A percentile compares a stretch with the other conserved stretches of the same genome.
Evolutionary conservation across 2,888 invertebrate species (phyloP).

Genomic region (Cephus nigrinus): DNA sequence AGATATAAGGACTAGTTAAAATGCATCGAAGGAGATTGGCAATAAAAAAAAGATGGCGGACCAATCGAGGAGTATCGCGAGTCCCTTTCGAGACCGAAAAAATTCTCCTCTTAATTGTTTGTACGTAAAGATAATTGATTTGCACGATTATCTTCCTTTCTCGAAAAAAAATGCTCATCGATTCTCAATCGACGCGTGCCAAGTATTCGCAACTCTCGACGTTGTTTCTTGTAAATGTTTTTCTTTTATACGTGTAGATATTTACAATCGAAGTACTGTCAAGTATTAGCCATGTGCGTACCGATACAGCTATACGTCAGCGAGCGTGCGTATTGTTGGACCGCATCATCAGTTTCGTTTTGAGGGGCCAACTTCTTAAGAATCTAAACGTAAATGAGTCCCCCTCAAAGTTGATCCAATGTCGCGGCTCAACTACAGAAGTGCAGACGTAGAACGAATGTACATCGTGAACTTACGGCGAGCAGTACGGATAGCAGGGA

Average conservation of each 20-base stretch:
- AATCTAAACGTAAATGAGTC: too few relatives aligned
- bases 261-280: not conserved
- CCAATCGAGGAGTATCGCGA: not conserved
- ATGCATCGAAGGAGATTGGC: not conserved
- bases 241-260: constrained; percentile 22
- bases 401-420: too few relatives aligned
- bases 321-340: not conserved
- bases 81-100: not conserved
- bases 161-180: constrained; percentile 11
- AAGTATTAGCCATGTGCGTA: constrained; percentile 15
- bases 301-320: constrained; percentile 9
- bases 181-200: constrained; percentile 6
- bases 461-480: not conserved
- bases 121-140: too few relatives aligned
- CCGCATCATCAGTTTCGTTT: too few relatives aligned
- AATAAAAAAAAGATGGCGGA: not conserved
- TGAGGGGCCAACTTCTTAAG: too few relatives aligned
- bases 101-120: not conserved
- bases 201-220: not conserved
- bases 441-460: too few relatives aligned
- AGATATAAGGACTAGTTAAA: not conserved
- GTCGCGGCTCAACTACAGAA: not conserved
- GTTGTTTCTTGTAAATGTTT: constrained; percentile 7
- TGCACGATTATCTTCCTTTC: not conserved
- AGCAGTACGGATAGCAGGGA: not conserved